These are phyloP conservation scores for Vanessa tameamea DNA, from an alignment of 1,140 invertebrate species.

Conservation along the genomic window DNA sequence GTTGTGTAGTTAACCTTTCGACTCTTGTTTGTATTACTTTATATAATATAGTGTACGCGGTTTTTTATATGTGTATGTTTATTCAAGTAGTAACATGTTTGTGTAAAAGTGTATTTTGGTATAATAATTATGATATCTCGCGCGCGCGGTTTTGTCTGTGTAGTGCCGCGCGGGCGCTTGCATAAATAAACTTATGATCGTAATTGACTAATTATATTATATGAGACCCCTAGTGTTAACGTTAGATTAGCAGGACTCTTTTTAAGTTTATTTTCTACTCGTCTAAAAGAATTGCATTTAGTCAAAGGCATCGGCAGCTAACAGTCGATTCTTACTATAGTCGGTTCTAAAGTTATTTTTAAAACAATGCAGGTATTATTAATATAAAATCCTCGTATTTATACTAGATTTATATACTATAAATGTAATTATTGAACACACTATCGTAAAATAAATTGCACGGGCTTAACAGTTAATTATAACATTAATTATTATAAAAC, in stretches of 20 bases:
- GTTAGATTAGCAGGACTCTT: constrained; percentile 70
- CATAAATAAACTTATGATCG: constrained; percentile 80
- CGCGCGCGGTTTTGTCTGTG: constrained; percentile 44
- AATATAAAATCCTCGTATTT: constrained; percentile 79
- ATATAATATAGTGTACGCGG: constrained; percentile 75
- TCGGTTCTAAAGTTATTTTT: constrained; percentile 74
- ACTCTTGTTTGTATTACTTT: constrained; percentile 79
- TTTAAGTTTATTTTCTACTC: constrained; percentile 70
- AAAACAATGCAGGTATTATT: constrained; percentile 80
- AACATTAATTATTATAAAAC: constrained; percentile 79
- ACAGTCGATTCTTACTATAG: constrained; percentile 62
- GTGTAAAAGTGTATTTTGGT: constrained; percentile 79
- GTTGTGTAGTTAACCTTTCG: constrained; percentile 78
- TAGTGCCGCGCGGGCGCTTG: constrained; percentile 39
- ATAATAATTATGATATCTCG: constrained; percentile 53
- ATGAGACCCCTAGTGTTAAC: constrained; percentile 77
- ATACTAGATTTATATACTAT: constrained; percentile 78
- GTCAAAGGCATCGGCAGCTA: constrained; percentile 51
- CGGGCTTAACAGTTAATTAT: constrained; percentile 80
- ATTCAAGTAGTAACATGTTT: constrained; percentile 77
- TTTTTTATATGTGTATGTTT: constrained; percentile 81
- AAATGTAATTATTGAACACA: constrained; percentile 78
- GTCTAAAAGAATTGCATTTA: constrained; percentile 71
- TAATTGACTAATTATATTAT: constrained; percentile 83
- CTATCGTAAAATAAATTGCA: constrained; percentile 78